Conservation (phyloP, 2,113 vertebrate species). For the Alethe castanea region DNA sequence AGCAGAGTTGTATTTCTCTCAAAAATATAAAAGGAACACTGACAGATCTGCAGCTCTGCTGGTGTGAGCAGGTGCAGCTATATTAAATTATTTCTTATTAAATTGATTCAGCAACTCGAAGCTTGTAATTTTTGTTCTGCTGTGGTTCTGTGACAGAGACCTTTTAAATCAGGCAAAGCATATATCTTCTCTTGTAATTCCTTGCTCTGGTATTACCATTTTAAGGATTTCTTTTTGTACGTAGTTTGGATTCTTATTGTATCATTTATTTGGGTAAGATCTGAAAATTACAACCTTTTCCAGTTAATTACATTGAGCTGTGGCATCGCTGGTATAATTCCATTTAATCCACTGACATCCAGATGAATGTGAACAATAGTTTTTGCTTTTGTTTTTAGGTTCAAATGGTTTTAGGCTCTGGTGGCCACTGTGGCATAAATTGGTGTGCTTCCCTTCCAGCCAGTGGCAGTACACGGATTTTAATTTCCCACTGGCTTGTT, state of each 20-base stretch:
- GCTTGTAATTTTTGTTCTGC: conserved; percentile 54
- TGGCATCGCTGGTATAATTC: conserved; percentile 10
- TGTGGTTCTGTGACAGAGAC: conserved; percentile 19
- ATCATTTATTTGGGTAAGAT: conserved; percentile 17
- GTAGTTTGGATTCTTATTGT: neutral
- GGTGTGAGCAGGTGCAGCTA: conserved; percentile 64
- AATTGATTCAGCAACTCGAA: conserved; percentile 62
- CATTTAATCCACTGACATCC: conserved; percentile 12
- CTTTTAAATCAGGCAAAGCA: neutral
- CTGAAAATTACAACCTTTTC: conserved; percentile 13
- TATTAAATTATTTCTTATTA: conserved; percentile 70
- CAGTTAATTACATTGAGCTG: conserved; percentile 8
- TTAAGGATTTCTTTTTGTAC: neutral
- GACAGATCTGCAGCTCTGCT: conserved; percentile 60
- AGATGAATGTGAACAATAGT: neutral
- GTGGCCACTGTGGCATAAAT: neutral
- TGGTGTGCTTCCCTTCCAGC: neutral
- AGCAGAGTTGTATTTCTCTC: conserved; percentile 58
- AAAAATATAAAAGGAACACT: conserved; percentile 59
- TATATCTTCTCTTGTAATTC: neutral
- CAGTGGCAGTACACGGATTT: neutral
- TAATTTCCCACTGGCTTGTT: neutral
- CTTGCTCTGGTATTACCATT: neutral
- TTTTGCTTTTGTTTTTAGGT: conserved; percentile 22
- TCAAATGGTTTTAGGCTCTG: neutral